Base-by-base conservation (phyloP, 1,140 invertebrate genomes). In the Neotoxoptera formosana region DNA sequence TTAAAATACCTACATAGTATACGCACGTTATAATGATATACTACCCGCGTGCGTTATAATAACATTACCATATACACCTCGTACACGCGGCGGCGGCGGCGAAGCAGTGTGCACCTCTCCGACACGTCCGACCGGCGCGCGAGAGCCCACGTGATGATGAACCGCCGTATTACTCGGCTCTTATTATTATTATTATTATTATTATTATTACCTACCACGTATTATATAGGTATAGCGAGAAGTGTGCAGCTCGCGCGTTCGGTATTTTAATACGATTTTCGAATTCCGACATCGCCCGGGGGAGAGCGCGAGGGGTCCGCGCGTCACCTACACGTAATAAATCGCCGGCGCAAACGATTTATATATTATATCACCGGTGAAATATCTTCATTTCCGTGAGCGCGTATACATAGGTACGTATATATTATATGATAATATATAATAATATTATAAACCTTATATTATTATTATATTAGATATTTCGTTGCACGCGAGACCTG, bases 321-420 rank as follows among this genome's bases (percentile, higher is more conserved):
- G 84, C 45, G 84, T 47, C 83, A n/a, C 47, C 30, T 51, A 88
- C 47, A 88, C 34, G 56, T 45, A 90, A 90, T 60, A 90, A 90
- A 90, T 60, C 51, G 88, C 36, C 88, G 36, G 53, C 51, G 41
- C 53, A 60, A 90, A 90, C 88, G 89, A 45, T 90, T 90, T 67
- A 67, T 67, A 90, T 67, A 53, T 23, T 53, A 53, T 53, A 56
- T 36, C 30, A 2, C 30, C 89, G 89, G 56, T 90, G 89, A 90
- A 90, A 90, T 90, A 90, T 90, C 89, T 90, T 90, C 89, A 67
- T 90, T 90, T 90, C 89, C 53, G 89, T 90, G 89, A 11, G 88
- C 30, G 53, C 34, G 9, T 56, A 17, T 20, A 86, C 21, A 86
- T 23, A 86, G 17, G 17, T 25, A 30, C 0, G 7, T 88, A 88